phyloP scores from a whole-genome alignment of 2,113 vertebrate species.

The Chitala chitala region DNA sequence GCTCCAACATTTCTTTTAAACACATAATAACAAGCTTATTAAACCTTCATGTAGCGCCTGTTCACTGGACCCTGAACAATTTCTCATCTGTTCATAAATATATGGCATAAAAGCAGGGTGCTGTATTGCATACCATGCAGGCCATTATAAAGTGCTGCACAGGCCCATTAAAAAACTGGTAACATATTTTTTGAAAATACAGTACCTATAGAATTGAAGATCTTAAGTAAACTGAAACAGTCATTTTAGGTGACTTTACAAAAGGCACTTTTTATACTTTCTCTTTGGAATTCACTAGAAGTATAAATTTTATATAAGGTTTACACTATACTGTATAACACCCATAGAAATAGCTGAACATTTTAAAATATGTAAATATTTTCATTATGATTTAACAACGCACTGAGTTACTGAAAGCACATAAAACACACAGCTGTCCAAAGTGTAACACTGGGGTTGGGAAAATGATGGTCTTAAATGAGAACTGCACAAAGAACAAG shows the following conservation, averaged over 20 bases:
- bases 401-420: background rate
- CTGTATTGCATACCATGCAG: background rate
- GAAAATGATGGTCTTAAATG: background rate
- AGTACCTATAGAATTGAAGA: slow-evolving; percentile 11
- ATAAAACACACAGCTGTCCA: background rate
- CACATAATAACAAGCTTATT: background rate
- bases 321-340: background rate
- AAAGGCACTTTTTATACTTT: slow-evolving; percentile 17
- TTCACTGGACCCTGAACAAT: background rate
- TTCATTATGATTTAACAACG: background rate
- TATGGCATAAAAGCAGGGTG: background rate
- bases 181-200: background rate
- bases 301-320: too few species aligned
- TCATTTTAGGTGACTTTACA: background rate
- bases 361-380: slow-evolving; percentile 7
- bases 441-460: background rate
- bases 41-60: background rate
- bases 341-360: background rate
- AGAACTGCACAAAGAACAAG: background rate
- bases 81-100: background rate
- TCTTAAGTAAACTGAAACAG: background rate
- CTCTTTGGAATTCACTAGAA: slow-evolving; percentile 16
- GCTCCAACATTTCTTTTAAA: background rate
- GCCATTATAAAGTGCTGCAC: background rate
- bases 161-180: background rate